These are phyloP conservation scores for Hybos culiciformis DNA, from an alignment of 2,888 invertebrate genomes.

Conservation along the genomic window DNA sequence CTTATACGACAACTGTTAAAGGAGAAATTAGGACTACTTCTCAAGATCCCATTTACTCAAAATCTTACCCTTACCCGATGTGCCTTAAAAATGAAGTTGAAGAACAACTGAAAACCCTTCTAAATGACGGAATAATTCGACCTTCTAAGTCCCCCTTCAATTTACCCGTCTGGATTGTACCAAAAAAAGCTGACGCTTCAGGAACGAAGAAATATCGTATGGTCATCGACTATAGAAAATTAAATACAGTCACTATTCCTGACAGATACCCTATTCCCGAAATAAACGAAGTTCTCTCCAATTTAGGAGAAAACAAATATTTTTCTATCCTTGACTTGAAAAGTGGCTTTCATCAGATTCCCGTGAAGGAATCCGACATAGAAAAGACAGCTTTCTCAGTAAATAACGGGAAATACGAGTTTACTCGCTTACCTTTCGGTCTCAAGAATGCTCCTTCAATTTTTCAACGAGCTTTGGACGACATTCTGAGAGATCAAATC, in stretches of 20 bases:
- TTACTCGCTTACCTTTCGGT: constrained; percentile 3
- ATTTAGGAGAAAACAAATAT: constrained; percentile 5
- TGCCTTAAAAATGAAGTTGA: constrained; percentile 6
- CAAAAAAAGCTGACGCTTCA: constrained; percentile 8
- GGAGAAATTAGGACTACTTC: constrained; percentile 7
- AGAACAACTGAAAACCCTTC: constrained; percentile 3
- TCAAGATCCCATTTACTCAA: constrained; percentile 8
- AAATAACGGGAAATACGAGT: not conserved
- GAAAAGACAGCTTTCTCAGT: not conserved
- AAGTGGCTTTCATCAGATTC: not conserved
- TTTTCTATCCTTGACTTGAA: constrained; percentile 7
- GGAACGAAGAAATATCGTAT: constrained; percentile 7
- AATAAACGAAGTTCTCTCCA: constrained; percentile 5
- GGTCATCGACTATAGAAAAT: constrained; percentile 9
- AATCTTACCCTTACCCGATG: constrained; percentile 9
- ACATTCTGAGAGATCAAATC: constrained; percentile 9
- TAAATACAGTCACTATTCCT: constrained; percentile 7
- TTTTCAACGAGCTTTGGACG: constrained; percentile 12
- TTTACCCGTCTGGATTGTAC: constrained; percentile 3
- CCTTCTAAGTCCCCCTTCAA: constrained; percentile 1
- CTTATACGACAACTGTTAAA: constrained; percentile 11
- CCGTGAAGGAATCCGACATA: not conserved
- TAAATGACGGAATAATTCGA: constrained; percentile 3
- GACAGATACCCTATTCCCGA: constrained; percentile 7
- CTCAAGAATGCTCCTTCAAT: constrained; percentile 10